Evolutionary conservation across 2,113 vertebrate genomes (phyloP), one percentile per base, ranked within the genome.

Genomic region (Geococcyx californianus): DNA sequence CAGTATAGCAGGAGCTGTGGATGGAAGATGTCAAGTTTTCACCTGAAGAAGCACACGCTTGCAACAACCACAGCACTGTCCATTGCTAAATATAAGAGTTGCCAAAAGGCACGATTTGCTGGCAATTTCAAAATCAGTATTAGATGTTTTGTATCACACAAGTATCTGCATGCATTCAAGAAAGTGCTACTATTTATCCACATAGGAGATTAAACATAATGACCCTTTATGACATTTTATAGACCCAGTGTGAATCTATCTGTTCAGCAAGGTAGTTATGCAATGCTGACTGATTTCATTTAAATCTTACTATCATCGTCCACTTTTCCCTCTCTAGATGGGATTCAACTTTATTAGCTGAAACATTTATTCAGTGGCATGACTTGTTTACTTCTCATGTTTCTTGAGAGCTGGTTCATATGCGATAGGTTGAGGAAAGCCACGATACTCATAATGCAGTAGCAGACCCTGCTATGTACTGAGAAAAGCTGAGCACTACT

Each of bases 381-480:
- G 40, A 19, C 6, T 62, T 7, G 0, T 62, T 89, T 72, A 42
- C 18, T 62, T 91, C 29, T 74, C 4, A 4, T 20, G 21, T 36
- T 87, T 62, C 44, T 13, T 15, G 17, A 42, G 5, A 29, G 3
- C 24, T 77, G 13, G 44, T 55, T 67, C 8, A 38, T 12, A 33
- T 59, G 21, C 33, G 63, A 31, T 9, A 63, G 36, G 16, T 44
- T 34, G 16, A 18, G 58, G 40, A 66, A 82, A 83, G 47, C 10
- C 40, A 16, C 20, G 1, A 7, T 6, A n/a, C 10, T 4, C 1
- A 4, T 33, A 21, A 17, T 44, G 29, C n/a, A 42, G 33, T 29
- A 6, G 4, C 52, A 44, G 64, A 45, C 6, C 3, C 9, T 66
- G 51, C 11, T n/a, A 3, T 8, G 19, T 38, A 9, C 16, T 23